Percentiles rank a stretch among this genome's conserved stretches.
These are phyloP conservation scores for Drosophila buzzatii DNA, from an alignment of 2,888 invertebrate species.

Conservation along the genomic window DNA sequence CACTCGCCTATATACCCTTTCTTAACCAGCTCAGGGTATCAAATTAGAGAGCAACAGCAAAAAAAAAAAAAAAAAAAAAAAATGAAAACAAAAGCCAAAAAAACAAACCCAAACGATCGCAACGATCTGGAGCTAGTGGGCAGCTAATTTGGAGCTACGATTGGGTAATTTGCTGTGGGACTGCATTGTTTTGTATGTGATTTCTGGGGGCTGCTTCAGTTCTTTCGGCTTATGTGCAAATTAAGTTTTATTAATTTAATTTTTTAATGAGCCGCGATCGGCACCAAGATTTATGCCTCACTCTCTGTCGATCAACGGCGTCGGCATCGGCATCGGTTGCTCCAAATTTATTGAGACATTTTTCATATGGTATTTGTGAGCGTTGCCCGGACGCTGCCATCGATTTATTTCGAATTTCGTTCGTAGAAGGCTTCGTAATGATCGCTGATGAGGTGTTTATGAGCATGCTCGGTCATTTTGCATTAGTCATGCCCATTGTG, in stretches of 20 bases:
- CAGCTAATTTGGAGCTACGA: conserved; percentile 72
- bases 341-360: conserved; percentile 71
- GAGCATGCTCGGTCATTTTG: conserved; percentile 68
- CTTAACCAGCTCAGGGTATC: background rate
- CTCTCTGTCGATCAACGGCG: background rate
- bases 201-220: conserved; percentile 28
- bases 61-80: background rate
- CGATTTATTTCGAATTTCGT: conserved; percentile 63
- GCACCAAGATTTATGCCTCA: conserved; percentile 62
- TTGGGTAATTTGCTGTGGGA: conserved; percentile 67
- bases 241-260: conserved; percentile 79
- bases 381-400: conserved; percentile 16
- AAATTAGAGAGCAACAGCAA: conserved; percentile 1
- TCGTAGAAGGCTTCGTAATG: conserved; percentile 75
- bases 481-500: conserved; percentile 74
- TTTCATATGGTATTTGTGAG: conserved; percentile 39
- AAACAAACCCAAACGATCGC: conserved; percentile 13
- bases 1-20: background rate
- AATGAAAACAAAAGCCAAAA: conserved; percentile 4
- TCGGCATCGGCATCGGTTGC: conserved; percentile 19
- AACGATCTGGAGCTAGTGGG: conserved; percentile 57
- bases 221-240: conserved; percentile 62
- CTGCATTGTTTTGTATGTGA: conserved; percentile 36
- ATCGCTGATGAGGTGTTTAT: conserved; percentile 78
- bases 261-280: conserved; percentile 76